Conservation (phyloP, 1,140 invertebrate genomes). For the Zelostemma sp. region DNA sequence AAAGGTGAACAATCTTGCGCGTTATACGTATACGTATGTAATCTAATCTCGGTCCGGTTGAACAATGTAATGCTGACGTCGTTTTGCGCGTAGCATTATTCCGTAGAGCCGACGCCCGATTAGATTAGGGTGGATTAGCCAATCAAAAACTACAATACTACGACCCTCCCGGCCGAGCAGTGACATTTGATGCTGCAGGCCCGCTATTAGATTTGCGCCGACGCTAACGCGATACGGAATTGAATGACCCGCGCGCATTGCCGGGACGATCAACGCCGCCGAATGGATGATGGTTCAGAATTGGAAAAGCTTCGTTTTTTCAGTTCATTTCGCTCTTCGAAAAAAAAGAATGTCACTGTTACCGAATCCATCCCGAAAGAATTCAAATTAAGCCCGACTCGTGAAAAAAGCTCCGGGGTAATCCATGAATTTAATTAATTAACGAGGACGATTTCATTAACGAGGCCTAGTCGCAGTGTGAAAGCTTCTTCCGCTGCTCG, state of each 20-base stretch:
- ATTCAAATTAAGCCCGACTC: background rate
- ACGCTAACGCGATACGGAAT: conserved; percentile 67
- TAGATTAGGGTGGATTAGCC: conserved; percentile 70
- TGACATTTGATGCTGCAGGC: conserved; percentile 68
- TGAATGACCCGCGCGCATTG: conserved; percentile 61
- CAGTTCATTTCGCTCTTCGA: conserved; percentile 6
- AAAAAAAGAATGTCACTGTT: background rate
- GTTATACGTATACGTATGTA: conserved; percentile 15
- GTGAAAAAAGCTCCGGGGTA: too few relatives aligned
- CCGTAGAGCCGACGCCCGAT: conserved; percentile 55
- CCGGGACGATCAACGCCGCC: conserved; percentile 56
- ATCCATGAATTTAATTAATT: background rate
- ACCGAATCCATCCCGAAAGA: background rate
- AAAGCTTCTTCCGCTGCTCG: conserved; percentile 1
- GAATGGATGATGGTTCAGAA: conserved; percentile 37
- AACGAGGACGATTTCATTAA: background rate
- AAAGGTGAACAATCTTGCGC: conserved; percentile 9
- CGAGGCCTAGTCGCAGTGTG: background rate
- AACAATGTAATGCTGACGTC: conserved; percentile 39
- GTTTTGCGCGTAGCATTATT: conserved; percentile 43
- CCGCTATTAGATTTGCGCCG: conserved; percentile 67
- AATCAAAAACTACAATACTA: conserved; percentile 69
- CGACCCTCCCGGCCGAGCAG: conserved; percentile 54
- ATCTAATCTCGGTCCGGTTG: conserved; percentile 44
- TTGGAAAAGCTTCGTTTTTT: conserved; percentile 35